Conservation (phyloP, 53 echinoderm and acorn worm species). For the Paracentrotus lividus region DNA sequence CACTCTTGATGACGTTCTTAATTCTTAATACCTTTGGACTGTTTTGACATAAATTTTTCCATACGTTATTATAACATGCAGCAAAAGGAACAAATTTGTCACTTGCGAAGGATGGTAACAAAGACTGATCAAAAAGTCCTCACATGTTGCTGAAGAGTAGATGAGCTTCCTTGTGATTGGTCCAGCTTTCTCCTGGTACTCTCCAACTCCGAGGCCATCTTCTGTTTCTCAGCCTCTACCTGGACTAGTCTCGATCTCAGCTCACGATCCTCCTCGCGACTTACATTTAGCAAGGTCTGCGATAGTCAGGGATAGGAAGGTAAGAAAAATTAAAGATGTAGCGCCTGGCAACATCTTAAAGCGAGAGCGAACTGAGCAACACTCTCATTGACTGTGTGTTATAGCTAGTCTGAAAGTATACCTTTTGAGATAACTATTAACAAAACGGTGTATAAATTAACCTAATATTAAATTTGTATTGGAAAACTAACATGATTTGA, state of each 20-base stretch:
- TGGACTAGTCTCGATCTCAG: slow-evolving; percentile 83
- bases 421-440: no score
- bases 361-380: background rate
- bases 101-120: background rate
- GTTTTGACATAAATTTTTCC: no score
- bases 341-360: no score
- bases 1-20: no score
- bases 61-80: no score
- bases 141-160: slow-evolving; percentile 86
- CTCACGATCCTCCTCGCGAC: slow-evolving; percentile 87
- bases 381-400: background rate
- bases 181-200: slow-evolving; percentile 81
- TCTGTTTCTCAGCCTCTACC: slow-evolving; percentile 87
- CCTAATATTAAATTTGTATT: no score
- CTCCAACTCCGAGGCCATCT: slow-evolving; percentile 81
- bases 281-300: slow-evolving; percentile 81
- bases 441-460: no score
- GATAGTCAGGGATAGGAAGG: background rate
- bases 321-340: background rate
- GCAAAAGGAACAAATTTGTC: no score
- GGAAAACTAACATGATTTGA: no score
- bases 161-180: slow-evolving; percentile 78
- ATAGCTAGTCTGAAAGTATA: no score
- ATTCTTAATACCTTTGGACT: no score
- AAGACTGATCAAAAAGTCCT: background rate